Conservation (phyloP, 2,888 invertebrate genomes). For the Caenorhabditis sulstoni region DNA sequence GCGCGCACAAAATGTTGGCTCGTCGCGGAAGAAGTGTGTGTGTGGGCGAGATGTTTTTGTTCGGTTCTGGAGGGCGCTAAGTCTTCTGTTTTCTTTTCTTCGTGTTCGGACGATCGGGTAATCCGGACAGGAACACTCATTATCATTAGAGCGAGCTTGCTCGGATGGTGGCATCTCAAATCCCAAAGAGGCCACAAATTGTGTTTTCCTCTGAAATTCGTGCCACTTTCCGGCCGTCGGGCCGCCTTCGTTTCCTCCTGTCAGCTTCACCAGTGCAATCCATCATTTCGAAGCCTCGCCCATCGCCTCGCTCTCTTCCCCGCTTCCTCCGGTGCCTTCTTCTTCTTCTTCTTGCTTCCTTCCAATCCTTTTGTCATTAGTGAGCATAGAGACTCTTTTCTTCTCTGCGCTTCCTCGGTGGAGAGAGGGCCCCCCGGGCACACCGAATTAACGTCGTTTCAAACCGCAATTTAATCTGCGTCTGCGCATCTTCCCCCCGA, state of each 20-base stretch:
- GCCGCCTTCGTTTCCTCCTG: conserved; percentile 9
- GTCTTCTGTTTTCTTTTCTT: conserved; percentile 12
- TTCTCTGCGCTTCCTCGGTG: conserved; percentile 14
- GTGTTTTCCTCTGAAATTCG: conserved; percentile 8
- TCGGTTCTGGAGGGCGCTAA: too few species aligned
- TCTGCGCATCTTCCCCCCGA: conserved; percentile 15
- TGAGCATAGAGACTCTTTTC: conserved; percentile 14
- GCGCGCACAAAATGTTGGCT: conserved; percentile 8
- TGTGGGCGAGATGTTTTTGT: conserved; percentile 6
- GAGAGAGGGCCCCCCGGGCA: neutral
- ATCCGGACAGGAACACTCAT: too few species aligned
- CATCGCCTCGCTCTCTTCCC: conserved; percentile 10
- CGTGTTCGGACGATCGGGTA: too few species aligned
- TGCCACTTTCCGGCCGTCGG: conserved; percentile 13
- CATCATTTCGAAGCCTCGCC: conserved; percentile 34
- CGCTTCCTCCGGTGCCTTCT: conserved; percentile 6
- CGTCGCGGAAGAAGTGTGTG: neutral
- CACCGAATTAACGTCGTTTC: conserved; percentile 62
- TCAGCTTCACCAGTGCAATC: conserved; percentile 21
- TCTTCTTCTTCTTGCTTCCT: conserved; percentile 10
- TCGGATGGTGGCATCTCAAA: too few species aligned
- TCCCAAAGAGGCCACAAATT: too few species aligned
- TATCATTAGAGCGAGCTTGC: too few species aligned
- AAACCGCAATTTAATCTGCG: conserved; percentile 63
- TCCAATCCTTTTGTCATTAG: conserved; percentile 58